phyloP scores from a whole-genome alignment of 2,797 vertebrate species.

The Peromyscus aztecus region DNA sequence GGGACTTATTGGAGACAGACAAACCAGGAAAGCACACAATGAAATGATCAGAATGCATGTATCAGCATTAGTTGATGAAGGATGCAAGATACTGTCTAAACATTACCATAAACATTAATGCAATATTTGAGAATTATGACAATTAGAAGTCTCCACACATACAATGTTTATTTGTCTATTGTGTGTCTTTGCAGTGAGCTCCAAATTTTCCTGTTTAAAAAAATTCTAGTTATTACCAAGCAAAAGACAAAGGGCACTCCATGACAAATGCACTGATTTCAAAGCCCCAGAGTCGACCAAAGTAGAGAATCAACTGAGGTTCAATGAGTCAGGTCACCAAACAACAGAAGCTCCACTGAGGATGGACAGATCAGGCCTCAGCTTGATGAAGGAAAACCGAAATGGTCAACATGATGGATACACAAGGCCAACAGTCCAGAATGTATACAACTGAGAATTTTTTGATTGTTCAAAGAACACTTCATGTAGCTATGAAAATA shows the following conservation, averaged over 20 bases:
- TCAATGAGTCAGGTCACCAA: conserved; percentile 80
- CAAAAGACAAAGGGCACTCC: conserved; percentile 58
- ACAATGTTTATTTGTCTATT: conserved; percentile 3
- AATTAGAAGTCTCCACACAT: neutral
- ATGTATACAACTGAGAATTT: conserved; percentile 80
- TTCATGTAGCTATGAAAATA: conserved; percentile 78
- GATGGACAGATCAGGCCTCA: conserved; percentile 20
- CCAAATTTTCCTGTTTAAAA: conserved; percentile 5
- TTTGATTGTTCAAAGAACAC: conserved; percentile 82
- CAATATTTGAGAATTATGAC: conserved; percentile 32
- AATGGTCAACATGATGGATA: conserved; percentile 73
- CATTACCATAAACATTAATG: conserved; percentile 51
- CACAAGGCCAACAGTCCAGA: conserved; percentile 66
- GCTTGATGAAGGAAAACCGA: conserved; percentile 80
- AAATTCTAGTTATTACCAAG: conserved; percentile 48
- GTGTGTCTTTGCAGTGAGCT: conserved; percentile 60
- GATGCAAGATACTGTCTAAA: conserved; percentile 20
- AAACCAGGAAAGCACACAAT: conserved; percentile 24
- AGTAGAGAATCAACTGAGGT: conserved; percentile 79
- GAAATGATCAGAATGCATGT: conserved; percentile 50
- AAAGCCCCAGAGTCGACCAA: conserved; percentile 67
- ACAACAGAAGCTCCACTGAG: conserved; percentile 44
- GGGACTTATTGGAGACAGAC: conserved; percentile 61
- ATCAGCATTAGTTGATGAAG: conserved; percentile 67
- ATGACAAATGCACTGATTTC: conserved; percentile 69